Base-by-base conservation (phyloP, 2,888 invertebrate species). In the Phorcus lineatus region DNA sequence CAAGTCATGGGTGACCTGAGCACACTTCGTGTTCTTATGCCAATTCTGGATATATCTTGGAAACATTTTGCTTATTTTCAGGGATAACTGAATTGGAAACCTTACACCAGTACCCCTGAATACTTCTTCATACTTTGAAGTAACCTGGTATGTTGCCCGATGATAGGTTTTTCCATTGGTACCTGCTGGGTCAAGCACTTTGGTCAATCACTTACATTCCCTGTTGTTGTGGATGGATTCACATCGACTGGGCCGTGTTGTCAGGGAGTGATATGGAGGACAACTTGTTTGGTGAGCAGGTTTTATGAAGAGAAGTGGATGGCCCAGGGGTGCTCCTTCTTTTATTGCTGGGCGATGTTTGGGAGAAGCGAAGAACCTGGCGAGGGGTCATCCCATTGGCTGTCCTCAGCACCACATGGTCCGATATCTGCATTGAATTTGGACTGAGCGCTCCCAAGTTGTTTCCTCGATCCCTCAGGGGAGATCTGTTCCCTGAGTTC, bases 311-410 rank as follows among this genome's bases (percentile, higher is more conserved):
- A 11, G 75, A 70, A 13, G 83, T 77, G 16, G 86, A 84, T 16
- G 86, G 87, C 0, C 82, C 85, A 11, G 90, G 88, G n/a, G 87
- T 85, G 55, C 83, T 83, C 19, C 91, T 86, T 75, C 91, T 84
- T 79, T 91, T 91, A 22, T 90, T 86, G 2, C 80, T 79, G 24
- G 80, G 80, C 4, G 83, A 81, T 16, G 75, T 9, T 17, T 79
- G 78, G 52, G 75, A 57, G 54, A 57, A 78, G 55, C 83, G 85
- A 11, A 86, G 66, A 0, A 88, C 76, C 53, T 87, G 83, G 31
- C 87, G 79, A 9, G 90, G 89, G 1, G 88, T 89, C 81, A 88
- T 85, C 9, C 88, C 87, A 24, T 82, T 79, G 17, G 88, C 84
- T n/a, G 88, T 88, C 74, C 87, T 82, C 31, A 88, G 67, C 24